Conservation (phyloP, 2,888 invertebrate genomes). For the Volucella inflata region DNA sequence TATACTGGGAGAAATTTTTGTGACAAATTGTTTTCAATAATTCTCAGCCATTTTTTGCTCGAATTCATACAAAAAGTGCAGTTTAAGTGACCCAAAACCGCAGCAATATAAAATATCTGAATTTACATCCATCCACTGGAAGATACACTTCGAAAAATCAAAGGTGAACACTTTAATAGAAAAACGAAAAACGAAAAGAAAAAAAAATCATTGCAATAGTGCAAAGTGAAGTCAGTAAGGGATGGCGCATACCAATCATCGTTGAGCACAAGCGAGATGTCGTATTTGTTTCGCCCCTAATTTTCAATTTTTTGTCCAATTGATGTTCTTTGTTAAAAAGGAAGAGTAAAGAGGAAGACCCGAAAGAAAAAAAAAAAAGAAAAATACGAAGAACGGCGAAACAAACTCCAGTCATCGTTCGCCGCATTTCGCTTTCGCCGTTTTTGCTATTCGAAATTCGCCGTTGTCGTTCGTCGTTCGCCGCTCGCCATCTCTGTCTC, state of each 20-base stretch:
- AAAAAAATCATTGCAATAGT: constrained; percentile 64
- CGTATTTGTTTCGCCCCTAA: constrained; percentile 64
- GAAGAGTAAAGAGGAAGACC: background rate
- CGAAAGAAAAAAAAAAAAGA: constrained; percentile 18
- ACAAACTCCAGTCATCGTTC: constrained; percentile 73
- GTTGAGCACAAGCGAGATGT: constrained; percentile 44
- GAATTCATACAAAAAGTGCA: constrained; percentile 59
- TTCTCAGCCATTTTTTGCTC: constrained; percentile 51
- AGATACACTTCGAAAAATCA: constrained; percentile 49
- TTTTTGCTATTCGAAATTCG: constrained; percentile 2
- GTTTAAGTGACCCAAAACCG: constrained; percentile 38
- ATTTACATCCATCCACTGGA: constrained; percentile 35
- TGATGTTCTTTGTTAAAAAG: constrained; percentile 47
- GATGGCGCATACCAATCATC: constrained; percentile 11
- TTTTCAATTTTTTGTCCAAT: constrained; percentile 43
- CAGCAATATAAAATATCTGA: constrained; percentile 34
- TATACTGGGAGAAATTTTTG: constrained; percentile 54
- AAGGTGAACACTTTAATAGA: constrained; percentile 65
- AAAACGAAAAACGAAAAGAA: constrained; percentile 18
- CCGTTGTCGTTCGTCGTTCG: constrained; percentile 32
- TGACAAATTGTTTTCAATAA: constrained; percentile 68
- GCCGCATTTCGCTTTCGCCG: constrained; percentile 62
- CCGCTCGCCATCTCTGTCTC: constrained; percentile 55
- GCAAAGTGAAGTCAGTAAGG: constrained; percentile 61
- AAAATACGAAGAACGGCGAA: constrained; percentile 25